Evolutionary conservation across 2,888 invertebrate species (phyloP).

Genomic region (Drosophila dives): DNA sequence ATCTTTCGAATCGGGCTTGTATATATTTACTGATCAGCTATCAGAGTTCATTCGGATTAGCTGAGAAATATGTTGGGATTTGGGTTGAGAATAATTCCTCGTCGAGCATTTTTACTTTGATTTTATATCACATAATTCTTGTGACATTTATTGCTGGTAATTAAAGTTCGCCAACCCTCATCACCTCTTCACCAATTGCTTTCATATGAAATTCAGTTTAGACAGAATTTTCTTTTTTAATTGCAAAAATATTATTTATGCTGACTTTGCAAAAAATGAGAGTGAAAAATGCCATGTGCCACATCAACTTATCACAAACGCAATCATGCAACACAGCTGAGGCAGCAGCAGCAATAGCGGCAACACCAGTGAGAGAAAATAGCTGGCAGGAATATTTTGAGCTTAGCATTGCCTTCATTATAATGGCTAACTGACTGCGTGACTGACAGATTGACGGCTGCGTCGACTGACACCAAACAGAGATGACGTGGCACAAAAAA

Average conservation of each 20-base stretch:
- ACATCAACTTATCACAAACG: conserved; percentile 62
- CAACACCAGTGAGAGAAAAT: conserved; percentile 13
- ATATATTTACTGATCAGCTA: background rate
- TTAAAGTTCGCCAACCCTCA: background rate
- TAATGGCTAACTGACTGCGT: conserved; percentile 75
- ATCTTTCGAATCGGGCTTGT: background rate
- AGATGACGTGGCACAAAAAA: conserved; percentile 70
- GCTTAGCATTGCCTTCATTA: conserved; percentile 66
- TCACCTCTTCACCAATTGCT: background rate
- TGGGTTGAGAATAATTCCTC: background rate
- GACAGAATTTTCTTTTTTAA: conserved; percentile 36
- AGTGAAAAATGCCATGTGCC: conserved; percentile 18
- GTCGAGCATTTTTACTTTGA: background rate
- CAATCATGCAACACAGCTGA: conserved; percentile 52
- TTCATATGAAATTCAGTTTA: background rate
- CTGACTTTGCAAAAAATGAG: conserved; percentile 44
- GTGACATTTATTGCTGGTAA: conserved; percentile 37
- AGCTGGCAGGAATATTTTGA: conserved; percentile 39
- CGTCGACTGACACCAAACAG: conserved; percentile 58
- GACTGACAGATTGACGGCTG: conserved; percentile 77
- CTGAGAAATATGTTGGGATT: background rate
- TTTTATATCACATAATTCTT: conserved; percentile 13
- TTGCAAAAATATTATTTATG: conserved; percentile 50
- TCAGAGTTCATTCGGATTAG: background rate
- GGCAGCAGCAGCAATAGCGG: conserved; percentile 20